Base-by-base conservation (phyloP, 2,888 invertebrate species). In the Pachymerium ferrugineum region DNA sequence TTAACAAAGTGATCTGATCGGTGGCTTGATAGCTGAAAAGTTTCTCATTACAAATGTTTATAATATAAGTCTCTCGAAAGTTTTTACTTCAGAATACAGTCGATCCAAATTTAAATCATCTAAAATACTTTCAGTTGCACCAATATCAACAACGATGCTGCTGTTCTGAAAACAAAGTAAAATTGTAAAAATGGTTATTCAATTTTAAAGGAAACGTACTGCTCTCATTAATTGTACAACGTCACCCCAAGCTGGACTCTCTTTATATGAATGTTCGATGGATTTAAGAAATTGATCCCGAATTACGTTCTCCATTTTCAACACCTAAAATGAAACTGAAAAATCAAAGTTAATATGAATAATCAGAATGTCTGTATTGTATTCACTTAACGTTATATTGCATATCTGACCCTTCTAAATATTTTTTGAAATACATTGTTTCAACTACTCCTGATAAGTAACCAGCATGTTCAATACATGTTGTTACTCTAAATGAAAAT, bases 261-360 rank as follows among this genome's bases (percentile, higher is more conserved):
- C 54, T 54, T 25, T 25, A 25, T 2, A 14, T 12, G 22, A 10
- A 28, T 62, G 10, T 8, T 25, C 28, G 12, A 62, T 62, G 12
- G 62, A 62, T 62, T 62, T 62, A 3, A 62, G 14, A 62, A 62
- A 28, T 62, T 62, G 62, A 62, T 62, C 62, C 28, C 62, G 22
- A 62, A 62, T 62, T 62, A 14, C 28, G 28, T 62, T 62, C 28
- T 62, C 62, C 62, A 62, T 25, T 62, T 62, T 62, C 12, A 62
- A 22, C 10, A 19, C 47, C 47, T 47, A 8, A 47, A 16, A 47
- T 1, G 22, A 47, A 19, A 47, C 16, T 16, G 16, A 22, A 22
- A 16, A 5, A 47, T 6, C 16, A 2, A 47, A 3, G 10, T 47
- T 1, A 47, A 16, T 19, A 47, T 2, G 22, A 47, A 47, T 47